Base-by-base conservation (phyloP, 2,888 invertebrate species). In the Adela reaumurella region DNA sequence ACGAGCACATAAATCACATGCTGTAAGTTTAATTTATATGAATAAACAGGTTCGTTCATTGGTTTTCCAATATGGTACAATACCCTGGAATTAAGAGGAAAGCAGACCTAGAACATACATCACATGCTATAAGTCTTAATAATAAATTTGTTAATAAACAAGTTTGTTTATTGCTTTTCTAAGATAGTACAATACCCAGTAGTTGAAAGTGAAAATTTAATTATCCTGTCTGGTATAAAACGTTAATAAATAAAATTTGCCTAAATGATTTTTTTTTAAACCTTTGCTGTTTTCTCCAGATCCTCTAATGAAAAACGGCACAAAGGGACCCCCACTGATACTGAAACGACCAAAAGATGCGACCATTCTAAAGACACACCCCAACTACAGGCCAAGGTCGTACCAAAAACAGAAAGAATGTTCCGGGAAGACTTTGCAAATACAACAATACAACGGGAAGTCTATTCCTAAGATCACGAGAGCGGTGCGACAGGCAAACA, bases 61-160 rank as follows among this genome's bases (percentile, higher is more conserved):
- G n/a, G n/a, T n/a, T n/a, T n/a, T n/a, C n/a, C n/a, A n/a, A n/a
- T n/a, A n/a, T n/a, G n/a, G n/a, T n/a, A n/a, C n/a, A n/a, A n/a
- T n/a, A n/a, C n/a, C n/a, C n/a, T n/a, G n/a, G 5, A 10, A 24
- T 10, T 10, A 24, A 10, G 24, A n/a, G 35, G 35, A 68, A 63
- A 58, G 52, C 62, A 42, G 28, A 19, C 28, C 67, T 63, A 54
- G 53, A 74, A 74, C 74, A n/a, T 71, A 70, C 50, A 76, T 78
- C 47, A 78, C 78, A 46, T 78, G 78, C 56, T 78, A 78, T 78
- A 62, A 69, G 78, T 51, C 8, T n/a, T n/a, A n/a, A n/a, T n/a
- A n/a, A n/a, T n/a, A n/a, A n/a, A n/a, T n/a, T n/a, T n/a, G n/a
- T n/a, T n/a, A n/a, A n/a, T n/a, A n/a, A n/a, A n/a, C n/a, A n/a